Base-by-base conservation (phyloP, 92 coral and sea anemone species). In the Umimayanthus kanabou region DNA sequence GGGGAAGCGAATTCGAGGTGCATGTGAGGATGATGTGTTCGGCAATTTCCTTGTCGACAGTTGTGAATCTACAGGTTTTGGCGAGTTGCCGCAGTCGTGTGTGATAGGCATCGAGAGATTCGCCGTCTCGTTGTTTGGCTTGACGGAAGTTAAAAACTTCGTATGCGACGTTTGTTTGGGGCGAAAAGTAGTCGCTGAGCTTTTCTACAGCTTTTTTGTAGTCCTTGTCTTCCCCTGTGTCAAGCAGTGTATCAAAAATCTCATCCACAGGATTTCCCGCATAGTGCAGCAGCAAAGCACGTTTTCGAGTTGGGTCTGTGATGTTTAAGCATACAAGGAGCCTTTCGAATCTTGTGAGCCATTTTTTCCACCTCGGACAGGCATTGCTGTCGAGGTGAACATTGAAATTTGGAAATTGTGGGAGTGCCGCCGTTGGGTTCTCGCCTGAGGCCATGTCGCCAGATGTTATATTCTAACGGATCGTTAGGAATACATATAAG, bases 141-240 rank as follows among this genome's bases (percentile, higher is more conserved):
- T n/a, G n/a, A n/a, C n/a, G n/a, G 65, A 89, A 89, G 23, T 50
- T 89, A 64, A 50, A 69, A 2, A 89, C 92, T 47, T 89, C 89
- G 64, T 78, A 85, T 11, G 83, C 39, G 2, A 69, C 53, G 72
- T 85, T 78, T 28, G 66, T 37, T 47, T 89, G 88, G 23, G 91
- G 88, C 29, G 37, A 66, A 58, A 89, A 89, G 55, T 82, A 75
- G 9, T 53, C 73, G n/a, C n/a, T n/a, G n/a, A n/a, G n/a, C n/a
- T n/a, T n/a, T n/a, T n/a, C n/a, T n/a, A n/a, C n/a, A n/a, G n/a
- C n/a, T n/a, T n/a, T n/a, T n/a, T n/a, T n/a, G n/a, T n/a, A n/a
- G n/a, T n/a, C n/a, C n/a, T n/a, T n/a, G n/a, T n/a, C n/a, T n/a
- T n/a, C n/a, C n/a, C n/a, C n/a, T n/a, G n/a, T n/a, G n/a, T n/a